Base-by-base conservation (phyloP, 2,888 invertebrate genomes). In the Amphipoea lucens region DNA sequence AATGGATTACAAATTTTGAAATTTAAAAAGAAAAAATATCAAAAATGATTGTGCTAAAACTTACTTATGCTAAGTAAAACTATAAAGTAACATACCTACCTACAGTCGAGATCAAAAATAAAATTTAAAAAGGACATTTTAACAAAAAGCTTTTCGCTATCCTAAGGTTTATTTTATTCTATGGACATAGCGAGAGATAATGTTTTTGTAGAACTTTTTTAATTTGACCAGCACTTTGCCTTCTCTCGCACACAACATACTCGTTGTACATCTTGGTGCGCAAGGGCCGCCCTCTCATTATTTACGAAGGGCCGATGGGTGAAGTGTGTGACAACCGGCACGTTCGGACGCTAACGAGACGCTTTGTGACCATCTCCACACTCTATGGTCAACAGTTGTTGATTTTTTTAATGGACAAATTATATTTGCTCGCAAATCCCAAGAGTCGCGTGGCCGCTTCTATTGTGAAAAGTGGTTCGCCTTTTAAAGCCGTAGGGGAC, bases 341-440 rank as follows among this genome's bases (percentile, higher is more conserved):
- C 97, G 97, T 97, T 94, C 96, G 94, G 90, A 84, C 94, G 94
- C 96, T 97, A 97, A 97, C 97, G 97, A 97, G 97, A 96, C 95
- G 96, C 95, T 96, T 97, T 97, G 97, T 97, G 96, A 96, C 95
- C 96, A 95, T 95, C 96, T 94, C 93, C 92, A 91, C 91, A 92
- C 90, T 84, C 95, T 94, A 95, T 95, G 96, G 96, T 96, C 96
- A 96, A 92, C 92, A 93, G 92, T 95, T 95, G 95, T 95, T 95
- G 95, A 95, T 96, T 96, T 96, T 96, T 96, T 96, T 96, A 97
- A 96, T 95, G 96, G 95, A 96, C 95, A 95, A 96, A 96, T 96
- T 94, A 96, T 96, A 95, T 96, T 96, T 96, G 91, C 94, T 91
- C 89, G 81, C 81, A 90, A 93, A 90, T 95, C 95, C 94, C 95